These are phyloP conservation scores for Mylabris phalerata DNA, from an alignment of 1,140 invertebrate genomes.

Conservation along the genomic window DNA sequence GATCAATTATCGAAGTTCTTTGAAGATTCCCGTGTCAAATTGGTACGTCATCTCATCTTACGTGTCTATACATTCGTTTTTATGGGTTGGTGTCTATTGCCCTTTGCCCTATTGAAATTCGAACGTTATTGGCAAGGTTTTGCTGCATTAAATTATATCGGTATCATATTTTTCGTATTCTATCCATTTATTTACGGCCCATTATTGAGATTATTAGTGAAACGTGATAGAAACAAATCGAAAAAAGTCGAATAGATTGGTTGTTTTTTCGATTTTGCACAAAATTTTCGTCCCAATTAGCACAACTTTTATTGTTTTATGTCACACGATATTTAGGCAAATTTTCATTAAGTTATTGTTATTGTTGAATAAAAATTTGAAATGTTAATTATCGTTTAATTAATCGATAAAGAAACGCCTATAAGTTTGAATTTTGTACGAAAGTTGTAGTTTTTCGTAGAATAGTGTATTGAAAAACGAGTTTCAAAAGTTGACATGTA, in stretches of 20 bases:
- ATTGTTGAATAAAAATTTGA: too few relatives aligned
- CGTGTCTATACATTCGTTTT: conserved; percentile 73
- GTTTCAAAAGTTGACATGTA: too few relatives aligned
- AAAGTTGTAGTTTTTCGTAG: too few relatives aligned
- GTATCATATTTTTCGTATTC: conserved; percentile 53
- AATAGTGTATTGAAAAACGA: too few relatives aligned
- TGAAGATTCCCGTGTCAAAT: conserved; percentile 34
- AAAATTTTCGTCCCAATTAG: too few relatives aligned
- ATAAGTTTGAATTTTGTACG: too few relatives aligned
- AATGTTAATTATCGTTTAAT: too few relatives aligned
- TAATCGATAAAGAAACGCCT: too few relatives aligned
- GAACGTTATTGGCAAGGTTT: conserved; percentile 57
- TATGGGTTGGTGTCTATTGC: conserved; percentile 77
- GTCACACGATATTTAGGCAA: too few relatives aligned
- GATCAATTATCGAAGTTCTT: conserved; percentile 45
- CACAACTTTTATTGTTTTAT: too few relatives aligned
- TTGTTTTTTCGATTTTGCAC: too few relatives aligned
- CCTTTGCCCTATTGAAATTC: conserved; percentile 70
- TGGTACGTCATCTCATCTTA: conserved; percentile 51
- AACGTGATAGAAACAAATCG: conserved; percentile 6
- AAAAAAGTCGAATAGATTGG: background rate
- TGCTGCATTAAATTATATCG: conserved; percentile 55
- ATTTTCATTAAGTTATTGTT: too few relatives aligned
- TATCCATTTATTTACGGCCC: conserved; percentile 52
- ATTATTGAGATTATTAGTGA: conserved; percentile 25